Evolutionary conservation across 2,797 vertebrate species (phyloP).

Genomic region (Coccyzus lansbergi): DNA sequence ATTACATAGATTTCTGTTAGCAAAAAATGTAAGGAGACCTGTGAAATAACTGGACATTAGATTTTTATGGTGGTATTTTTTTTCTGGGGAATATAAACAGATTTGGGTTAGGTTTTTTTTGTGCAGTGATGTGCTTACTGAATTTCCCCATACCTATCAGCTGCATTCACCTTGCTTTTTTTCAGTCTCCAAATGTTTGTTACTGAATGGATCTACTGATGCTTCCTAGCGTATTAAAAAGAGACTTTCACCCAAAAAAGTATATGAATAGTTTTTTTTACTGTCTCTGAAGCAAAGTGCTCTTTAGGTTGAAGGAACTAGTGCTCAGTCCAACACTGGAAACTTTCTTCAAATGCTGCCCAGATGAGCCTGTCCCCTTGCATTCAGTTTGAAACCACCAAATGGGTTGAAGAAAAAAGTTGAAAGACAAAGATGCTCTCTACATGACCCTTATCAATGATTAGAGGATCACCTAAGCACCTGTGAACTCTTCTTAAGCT

Average conservation of each 20-base stretch:
- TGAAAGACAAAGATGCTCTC: neutral
- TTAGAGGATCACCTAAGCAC: neutral
- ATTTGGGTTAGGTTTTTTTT: neutral
- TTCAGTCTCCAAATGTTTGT: neutral
- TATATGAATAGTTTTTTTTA: neutral
- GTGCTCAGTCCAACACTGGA: fast-evolving
- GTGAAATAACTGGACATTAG: neutral
- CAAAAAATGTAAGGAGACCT: neutral
- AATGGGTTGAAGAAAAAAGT: neutral
- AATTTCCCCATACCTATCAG: neutral
- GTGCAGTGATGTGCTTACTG: neutral
- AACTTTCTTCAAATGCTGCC: neutral
- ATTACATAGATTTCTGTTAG: neutral
- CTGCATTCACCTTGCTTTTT: neutral
- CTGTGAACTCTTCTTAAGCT: neutral
- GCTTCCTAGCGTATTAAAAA: neutral
- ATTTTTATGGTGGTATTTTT: neutral
- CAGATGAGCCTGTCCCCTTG: neutral
- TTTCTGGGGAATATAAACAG: neutral
- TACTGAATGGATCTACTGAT: neutral
- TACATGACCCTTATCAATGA: neutral
- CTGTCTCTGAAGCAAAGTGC: neutral
- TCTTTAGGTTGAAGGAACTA: neutral
- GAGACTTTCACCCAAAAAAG: neutral
- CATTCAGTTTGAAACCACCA: neutral